Conservation (phyloP, 2,113 vertebrate species). For the Zapus hudsonius region DNA sequence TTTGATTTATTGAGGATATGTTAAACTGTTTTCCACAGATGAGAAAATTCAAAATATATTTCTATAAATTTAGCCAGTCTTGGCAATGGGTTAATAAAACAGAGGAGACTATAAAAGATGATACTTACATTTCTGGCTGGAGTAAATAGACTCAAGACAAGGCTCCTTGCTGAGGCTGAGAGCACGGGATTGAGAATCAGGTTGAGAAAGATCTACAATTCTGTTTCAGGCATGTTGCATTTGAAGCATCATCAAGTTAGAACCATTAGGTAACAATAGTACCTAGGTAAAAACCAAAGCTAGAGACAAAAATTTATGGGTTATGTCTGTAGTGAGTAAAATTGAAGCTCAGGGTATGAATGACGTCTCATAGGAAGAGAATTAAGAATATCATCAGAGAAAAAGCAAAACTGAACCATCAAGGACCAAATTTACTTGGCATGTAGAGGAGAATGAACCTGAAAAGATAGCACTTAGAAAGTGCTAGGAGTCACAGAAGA, state of each 20-base stretch:
- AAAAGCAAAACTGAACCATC: not conserved
- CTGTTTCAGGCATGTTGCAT: not conserved
- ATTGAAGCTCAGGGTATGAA: not conserved
- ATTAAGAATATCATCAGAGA: not conserved
- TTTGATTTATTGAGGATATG: too few species aligned
- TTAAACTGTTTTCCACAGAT: not conserved
- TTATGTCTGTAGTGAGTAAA: not conserved
- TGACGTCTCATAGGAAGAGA: slow-evolving; percentile 13
- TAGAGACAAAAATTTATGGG: not conserved
- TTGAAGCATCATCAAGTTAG: not conserved
- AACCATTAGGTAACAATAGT: not conserved
- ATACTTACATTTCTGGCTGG: not conserved
- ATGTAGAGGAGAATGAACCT: not conserved
- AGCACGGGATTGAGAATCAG: not conserved
- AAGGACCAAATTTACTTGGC: not conserved
- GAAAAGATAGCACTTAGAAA: not conserved
- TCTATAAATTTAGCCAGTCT: not conserved
- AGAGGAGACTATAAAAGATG: not conserved
- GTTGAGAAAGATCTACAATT: not conserved
- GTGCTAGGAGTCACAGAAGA: not conserved
- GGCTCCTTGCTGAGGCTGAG: not conserved
- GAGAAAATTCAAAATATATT: not conserved
- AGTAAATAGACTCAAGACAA: not conserved
- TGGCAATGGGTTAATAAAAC: not conserved
- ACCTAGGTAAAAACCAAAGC: not conserved